These are phyloP conservation scores for Acronicta alni DNA, from an alignment of 2,888 invertebrate species.

Conservation along the genomic window DNA sequence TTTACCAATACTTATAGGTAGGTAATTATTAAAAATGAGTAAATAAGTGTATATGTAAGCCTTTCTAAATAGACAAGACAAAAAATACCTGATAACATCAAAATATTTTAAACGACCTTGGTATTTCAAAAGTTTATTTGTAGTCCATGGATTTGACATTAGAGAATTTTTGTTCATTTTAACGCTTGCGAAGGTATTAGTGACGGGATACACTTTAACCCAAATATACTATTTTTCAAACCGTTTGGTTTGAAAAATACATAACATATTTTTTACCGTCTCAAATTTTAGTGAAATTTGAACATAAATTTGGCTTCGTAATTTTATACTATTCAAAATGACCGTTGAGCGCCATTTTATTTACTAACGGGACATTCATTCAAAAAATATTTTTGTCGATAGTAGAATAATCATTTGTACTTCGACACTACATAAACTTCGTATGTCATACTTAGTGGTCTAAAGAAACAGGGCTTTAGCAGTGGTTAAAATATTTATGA, in stretches of 20 bases:
- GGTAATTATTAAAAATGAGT: no score
- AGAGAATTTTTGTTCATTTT: conserved; percentile 12
- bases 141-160: conserved; percentile 13
- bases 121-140: conserved; percentile 5
- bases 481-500: conserved; percentile 81
- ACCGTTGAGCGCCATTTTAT: no score
- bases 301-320: no score
- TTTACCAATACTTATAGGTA: no score
- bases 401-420: conserved; percentile 10
- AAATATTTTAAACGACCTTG: conserved; percentile 9
- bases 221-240: conserved; percentile 1
- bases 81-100: no score
- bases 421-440: conserved; percentile 14
- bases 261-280: background rate
- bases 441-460: conserved; percentile 46
- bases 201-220: conserved; percentile 2
- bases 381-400: background rate
- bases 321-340: no score
- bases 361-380: no score
- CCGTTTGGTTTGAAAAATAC: no score
- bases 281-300: background rate
- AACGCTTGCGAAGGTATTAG: conserved; percentile 9
- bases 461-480: conserved; percentile 47
- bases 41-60: no score
- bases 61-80: no score